Evolutionary conservation across 1,140 invertebrate genomes (phyloP).

Genomic region (Ooceraea biroi): DNA sequence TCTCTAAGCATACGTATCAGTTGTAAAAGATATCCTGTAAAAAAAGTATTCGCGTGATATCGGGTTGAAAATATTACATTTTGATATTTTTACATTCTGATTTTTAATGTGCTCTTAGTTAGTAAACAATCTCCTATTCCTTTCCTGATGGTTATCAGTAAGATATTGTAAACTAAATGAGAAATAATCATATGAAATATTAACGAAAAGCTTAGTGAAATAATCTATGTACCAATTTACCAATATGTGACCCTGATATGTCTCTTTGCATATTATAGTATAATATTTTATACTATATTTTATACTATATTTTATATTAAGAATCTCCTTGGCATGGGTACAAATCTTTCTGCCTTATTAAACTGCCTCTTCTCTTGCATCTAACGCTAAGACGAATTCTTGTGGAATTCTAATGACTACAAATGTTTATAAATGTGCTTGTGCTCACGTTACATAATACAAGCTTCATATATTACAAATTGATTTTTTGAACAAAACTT

Average conservation of each 20-base stretch:
- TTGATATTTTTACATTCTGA: slow-evolving; percentile 8
- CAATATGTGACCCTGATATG: background rate
- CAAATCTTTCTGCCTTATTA: slow-evolving; percentile 1
- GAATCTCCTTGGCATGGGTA: slow-evolving; percentile 34
- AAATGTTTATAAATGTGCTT: background rate
- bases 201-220: background rate
- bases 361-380: slow-evolving; percentile 26
- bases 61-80: background rate
- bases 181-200: slow-evolving; percentile 15
- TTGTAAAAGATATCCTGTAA: background rate
- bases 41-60: background rate
- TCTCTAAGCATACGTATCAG: slow-evolving; percentile 29
- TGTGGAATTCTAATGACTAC: slow-evolving; percentile 3
- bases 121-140: background rate
- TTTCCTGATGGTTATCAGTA: background rate
- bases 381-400: slow-evolving; percentile 41
- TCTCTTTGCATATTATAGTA: slow-evolving; percentile 11
- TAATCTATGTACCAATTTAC: background rate
- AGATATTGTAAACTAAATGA: background rate
- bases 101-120: background rate
- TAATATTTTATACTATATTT: too few relatives aligned
- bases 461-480: background rate
- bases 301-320: too few relatives aligned
- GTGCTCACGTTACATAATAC: background rate
- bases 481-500: background rate